Evolutionary conservation across 2,888 invertebrate species (phyloP).

Genomic region (Bedellia somnulentella): DNA sequence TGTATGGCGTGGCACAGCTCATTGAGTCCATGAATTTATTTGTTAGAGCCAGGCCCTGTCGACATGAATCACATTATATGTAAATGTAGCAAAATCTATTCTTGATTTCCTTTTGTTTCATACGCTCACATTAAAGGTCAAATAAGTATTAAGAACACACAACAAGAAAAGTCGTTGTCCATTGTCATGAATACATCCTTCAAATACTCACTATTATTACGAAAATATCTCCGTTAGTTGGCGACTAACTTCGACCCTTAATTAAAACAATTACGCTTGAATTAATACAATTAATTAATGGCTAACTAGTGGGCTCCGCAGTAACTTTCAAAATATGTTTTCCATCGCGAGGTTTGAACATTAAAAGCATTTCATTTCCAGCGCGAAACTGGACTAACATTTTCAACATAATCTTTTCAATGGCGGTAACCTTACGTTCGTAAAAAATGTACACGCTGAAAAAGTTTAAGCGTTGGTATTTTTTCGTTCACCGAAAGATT

Average conservation of each 20-base stretch:
- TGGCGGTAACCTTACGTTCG: too few species aligned
- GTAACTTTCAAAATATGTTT: background rate
- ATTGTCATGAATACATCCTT: background rate
- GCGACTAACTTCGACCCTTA: background rate
- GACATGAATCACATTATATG: conserved; percentile 4
- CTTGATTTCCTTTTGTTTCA: too few species aligned
- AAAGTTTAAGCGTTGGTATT: too few species aligned
- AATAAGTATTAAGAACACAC: background rate
- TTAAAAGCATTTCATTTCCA: too few species aligned
- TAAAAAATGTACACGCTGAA: too few species aligned
- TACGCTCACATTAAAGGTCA: background rate
- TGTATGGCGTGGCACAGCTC: conserved; percentile 20
- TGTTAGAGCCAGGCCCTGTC: conserved; percentile 17
- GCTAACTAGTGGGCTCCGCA: background rate
- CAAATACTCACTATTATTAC: too few species aligned
- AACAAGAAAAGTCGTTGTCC: background rate
- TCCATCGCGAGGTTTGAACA: too few species aligned
- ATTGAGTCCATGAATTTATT: conserved; percentile 34
- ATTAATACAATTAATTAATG: background rate
- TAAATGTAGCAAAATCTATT: background rate
- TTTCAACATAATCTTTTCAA: too few species aligned
- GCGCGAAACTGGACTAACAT: too few species aligned
- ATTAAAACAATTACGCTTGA: background rate
- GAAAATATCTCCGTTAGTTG: too few species aligned
- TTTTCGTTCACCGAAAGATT: too few species aligned